Evolutionary conservation across 2,113 vertebrate species (phyloP), one percentile per base, ranked within the genome.

Genomic region (Pomatorhinus ruficollis): DNA sequence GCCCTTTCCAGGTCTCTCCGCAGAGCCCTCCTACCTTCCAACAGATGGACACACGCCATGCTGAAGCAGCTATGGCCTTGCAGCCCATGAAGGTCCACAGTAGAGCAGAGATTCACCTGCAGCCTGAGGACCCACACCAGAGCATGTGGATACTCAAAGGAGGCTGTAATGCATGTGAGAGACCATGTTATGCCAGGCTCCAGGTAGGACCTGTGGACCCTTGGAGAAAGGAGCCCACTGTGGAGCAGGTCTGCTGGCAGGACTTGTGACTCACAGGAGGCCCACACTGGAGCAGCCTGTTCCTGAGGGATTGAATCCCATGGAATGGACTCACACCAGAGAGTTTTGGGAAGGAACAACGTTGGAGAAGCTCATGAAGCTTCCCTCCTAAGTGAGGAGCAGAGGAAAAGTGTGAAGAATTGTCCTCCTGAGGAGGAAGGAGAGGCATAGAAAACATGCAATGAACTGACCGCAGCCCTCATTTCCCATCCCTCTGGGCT

Each of bases 1-100:
- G 7, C 10, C 22, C 6, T 1, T 27, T 21, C 45, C 18, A 63
- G 13, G 6, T 42, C 30, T 27, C 35, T 40, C 37, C 27, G 23
- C 57, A 78, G 59, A 52, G 59, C 35, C 39, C 23, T 40, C 17
- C 12, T 12, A 27, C 37, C 47, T 33, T 52, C 23, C 37, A 63
- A 10, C 2, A 40, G 23, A 10, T 39, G 0, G 2, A 22, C 37
- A 52, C 1, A 17, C 0, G 0, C 45, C 59, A 31, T 9, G 17
- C 10, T 59, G 59, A 40, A 19, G 15, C 17, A 72, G 11, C 25
- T 45, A 1, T 12, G 17, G 7, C 16, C 9, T 28, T 65, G 24
- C 3, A 16, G 33, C 24, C 31, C 24, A 8, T 16, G 39, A 11
- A 47, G 4, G 8, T 20, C 50, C 30, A 42, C 18, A 33, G 4